phyloP scores from a whole-genome alignment of 2,113 vertebrate genomes.

The Mastomys coucha region DNA sequence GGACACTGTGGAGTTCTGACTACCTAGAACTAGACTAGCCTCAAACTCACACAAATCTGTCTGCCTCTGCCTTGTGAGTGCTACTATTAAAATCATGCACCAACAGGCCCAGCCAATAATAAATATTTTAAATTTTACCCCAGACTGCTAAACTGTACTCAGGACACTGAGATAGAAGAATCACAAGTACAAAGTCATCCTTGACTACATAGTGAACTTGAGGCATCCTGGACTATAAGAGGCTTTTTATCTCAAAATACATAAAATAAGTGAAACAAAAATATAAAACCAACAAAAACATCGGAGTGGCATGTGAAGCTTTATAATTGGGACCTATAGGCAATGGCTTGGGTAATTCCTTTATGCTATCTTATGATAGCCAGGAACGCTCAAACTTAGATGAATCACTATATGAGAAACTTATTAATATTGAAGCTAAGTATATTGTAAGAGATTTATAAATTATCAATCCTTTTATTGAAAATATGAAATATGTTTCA shows the following conservation, averaged over 20 bases:
- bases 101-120: not conserved
- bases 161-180: not conserved
- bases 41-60: not conserved
- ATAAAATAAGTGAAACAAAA: not conserved
- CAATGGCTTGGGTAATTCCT: not conserved
- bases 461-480: not conserved
- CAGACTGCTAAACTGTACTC: not conserved
- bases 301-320: not conserved
- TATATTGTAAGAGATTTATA: not conserved
- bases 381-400: not conserved
- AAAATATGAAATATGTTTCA: not conserved
- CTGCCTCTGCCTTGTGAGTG: not conserved
- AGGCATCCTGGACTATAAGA: not conserved
- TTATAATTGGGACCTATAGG: not conserved
- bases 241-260: not conserved
- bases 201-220: not conserved
- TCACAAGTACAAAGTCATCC: not conserved
- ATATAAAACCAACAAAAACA: not conserved
- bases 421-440: not conserved
- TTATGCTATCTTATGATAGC: not conserved
- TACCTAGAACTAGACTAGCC: not conserved
- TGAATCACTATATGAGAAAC: not conserved
- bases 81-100: not conserved
- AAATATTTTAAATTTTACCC: not conserved
- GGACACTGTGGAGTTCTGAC: not conserved